phyloP scores from a whole-genome alignment of 2,888 invertebrate species.

The Opisthograptis luteolata region DNA sequence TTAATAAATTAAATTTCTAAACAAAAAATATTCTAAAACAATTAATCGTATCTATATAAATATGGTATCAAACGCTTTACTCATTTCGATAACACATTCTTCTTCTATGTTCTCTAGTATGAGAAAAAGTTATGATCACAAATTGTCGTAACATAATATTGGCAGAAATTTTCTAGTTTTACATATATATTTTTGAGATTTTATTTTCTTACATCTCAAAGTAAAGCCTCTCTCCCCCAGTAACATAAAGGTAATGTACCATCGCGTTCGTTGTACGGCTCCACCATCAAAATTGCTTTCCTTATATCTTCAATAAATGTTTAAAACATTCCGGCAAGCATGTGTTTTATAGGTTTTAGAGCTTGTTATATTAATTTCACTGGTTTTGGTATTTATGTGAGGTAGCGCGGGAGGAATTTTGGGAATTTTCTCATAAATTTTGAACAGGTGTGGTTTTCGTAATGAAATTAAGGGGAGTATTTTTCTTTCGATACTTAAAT shows the following conservation, averaged over 20 bases:
- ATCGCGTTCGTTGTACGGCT: conserved; percentile 69
- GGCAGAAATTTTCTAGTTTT: background rate
- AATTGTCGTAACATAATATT: too few species aligned
- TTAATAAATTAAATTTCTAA: too few species aligned
- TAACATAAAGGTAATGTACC: conserved; percentile 55
- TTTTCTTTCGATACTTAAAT: background rate
- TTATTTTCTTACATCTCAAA: background rate
- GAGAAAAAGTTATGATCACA: too few species aligned
- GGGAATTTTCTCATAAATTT: conserved; percentile 21
- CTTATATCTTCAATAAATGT: conserved; percentile 79
- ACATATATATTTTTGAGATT: conserved; percentile 12
- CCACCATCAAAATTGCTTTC: conserved; percentile 78
- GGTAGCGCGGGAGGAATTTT: conserved; percentile 8
- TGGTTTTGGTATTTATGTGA: conserved; percentile 51
- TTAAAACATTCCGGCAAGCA: conserved; percentile 78
- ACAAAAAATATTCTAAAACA: too few species aligned
- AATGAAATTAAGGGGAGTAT: background rate
- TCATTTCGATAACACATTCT: too few species aligned
- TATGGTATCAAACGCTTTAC: too few species aligned
- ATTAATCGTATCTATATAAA: too few species aligned
- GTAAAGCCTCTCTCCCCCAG: conserved; percentile 50
- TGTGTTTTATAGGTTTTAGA: conserved; percentile 80
- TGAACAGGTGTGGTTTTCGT: conserved; percentile 10
- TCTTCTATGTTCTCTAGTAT: too few species aligned
- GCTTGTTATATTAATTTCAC: conserved; percentile 78